Percentiles rank a stretch among this genome's conserved stretches.
phyloP scores from a whole-genome alignment of 2,113 vertebrate genomes.

The Plestiodon gilberti region DNA sequence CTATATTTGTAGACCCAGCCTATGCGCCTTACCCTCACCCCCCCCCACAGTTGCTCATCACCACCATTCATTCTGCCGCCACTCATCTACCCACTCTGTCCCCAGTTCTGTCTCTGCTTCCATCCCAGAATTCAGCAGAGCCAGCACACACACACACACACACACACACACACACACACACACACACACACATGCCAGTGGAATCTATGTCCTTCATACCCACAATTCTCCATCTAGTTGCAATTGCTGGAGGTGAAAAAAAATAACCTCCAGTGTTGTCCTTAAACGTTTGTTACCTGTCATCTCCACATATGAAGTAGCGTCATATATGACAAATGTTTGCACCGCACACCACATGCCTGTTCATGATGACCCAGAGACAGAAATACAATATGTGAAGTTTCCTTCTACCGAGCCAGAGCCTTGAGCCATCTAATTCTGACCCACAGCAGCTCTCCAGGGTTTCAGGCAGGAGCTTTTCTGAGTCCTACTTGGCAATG shows the following conservation, averaged over 20 bases:
- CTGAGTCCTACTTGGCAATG: too few species aligned
- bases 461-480: too few species aligned
- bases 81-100: not conserved
- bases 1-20: too few species aligned
- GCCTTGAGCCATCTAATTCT: too few species aligned
- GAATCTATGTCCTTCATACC: not conserved
- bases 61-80: too few species aligned
- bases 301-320: not conserved
- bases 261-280: not conserved
- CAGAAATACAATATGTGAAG: too few species aligned
- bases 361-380: not conserved
- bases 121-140: not conserved
- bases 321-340: not conserved
- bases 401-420: too few species aligned
- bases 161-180: too few species aligned
- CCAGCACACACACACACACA: too few species aligned
- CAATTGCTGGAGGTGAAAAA: not conserved
- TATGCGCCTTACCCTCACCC: too few species aligned
- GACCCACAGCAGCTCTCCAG: too few species aligned
- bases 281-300: not conserved
- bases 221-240: not conserved
- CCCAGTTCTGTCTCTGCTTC: not conserved
- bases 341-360: not conserved
- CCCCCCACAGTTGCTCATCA: too few species aligned
- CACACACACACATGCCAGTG: not conserved